Evolutionary conservation across 2,888 invertebrate species (phyloP).

Genomic region (Megalurothrips usitatus): DNA sequence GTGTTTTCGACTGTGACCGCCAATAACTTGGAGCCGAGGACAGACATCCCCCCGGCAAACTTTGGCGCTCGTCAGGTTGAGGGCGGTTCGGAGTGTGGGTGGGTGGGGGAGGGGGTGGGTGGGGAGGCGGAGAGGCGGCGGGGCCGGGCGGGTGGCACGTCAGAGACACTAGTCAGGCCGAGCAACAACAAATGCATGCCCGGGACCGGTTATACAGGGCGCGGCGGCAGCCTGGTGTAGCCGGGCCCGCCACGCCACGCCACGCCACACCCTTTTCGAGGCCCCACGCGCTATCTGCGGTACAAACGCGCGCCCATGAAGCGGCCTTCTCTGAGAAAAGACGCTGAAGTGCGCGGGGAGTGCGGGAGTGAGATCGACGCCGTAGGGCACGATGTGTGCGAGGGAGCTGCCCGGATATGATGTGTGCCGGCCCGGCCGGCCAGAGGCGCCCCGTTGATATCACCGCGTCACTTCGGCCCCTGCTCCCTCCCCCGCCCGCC

Average conservation of each 20-base stretch:
- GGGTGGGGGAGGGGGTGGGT: background rate
- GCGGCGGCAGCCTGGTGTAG: background rate
- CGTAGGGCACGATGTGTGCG: constrained; percentile 27
- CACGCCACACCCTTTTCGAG: background rate
- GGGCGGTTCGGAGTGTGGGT: background rate
- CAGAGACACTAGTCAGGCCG: background rate
- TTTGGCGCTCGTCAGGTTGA: background rate
- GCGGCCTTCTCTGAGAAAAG: constrained; percentile 25
- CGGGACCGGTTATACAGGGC: no score
- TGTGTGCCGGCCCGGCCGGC: constrained; percentile 32
- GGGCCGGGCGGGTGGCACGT: background rate
- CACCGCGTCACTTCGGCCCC: background rate
- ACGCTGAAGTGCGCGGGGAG: no score
- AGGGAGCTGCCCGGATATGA: constrained; percentile 31
- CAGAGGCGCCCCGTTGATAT: constrained; percentile 28
- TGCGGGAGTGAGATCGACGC: constrained; percentile 27
- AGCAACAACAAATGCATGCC: no score
- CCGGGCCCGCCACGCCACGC: background rate
- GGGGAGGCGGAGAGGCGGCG: background rate
- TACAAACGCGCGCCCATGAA: constrained; percentile 6
- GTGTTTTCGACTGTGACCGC: no score
- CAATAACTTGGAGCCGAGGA: no score
- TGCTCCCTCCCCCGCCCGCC: constrained; percentile 18
- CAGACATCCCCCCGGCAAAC: no score
- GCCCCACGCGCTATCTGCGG: background rate